A percentile compares a stretch with the other conserved stretches of the same genome.
Evolutionary conservation across 2,888 invertebrate species (phyloP).

Genomic region (Aphrophora alni): DNA sequence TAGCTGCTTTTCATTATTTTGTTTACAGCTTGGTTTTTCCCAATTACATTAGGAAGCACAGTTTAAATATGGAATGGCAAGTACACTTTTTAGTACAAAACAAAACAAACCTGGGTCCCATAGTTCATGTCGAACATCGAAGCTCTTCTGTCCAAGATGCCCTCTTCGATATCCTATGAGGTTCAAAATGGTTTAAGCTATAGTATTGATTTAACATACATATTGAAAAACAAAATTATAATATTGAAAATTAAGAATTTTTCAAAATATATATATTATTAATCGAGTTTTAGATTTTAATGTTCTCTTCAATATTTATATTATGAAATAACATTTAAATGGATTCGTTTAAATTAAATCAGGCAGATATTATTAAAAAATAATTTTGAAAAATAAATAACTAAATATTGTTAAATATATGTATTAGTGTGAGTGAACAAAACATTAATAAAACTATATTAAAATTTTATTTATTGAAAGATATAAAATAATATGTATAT

Average conservation of each 20-base stretch:
- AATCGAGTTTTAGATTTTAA: no score
- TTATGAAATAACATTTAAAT: no score
- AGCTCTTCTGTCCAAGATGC: conserved; percentile 48
- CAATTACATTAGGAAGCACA: conserved; percentile 22
- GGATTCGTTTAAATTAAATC: no score
- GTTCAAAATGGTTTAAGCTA: conserved; percentile 40
- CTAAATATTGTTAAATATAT: no score
- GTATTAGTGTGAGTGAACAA: no score
- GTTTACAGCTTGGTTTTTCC: background rate
- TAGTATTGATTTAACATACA: conserved; percentile 26
- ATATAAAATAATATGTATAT: no score
- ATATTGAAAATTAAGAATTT: background rate
- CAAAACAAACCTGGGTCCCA: conserved; percentile 50
- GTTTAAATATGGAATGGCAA: conserved; percentile 34
- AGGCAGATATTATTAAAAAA: no score
- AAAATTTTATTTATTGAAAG: no score
- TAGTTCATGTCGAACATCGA: conserved; percentile 50
- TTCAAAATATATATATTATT: no score
- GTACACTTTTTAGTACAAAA: conserved; percentile 25
- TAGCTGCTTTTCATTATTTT: background rate
- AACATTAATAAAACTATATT: no score
- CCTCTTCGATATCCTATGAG: conserved; percentile 48
- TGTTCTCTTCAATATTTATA: no score
- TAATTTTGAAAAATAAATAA: no score
- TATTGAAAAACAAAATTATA: background rate